Percentiles rank a stretch among this genome's conserved stretches.
phyloP scores from a whole-genome alignment of 2,888 invertebrate species.

The Exocentrus adspersus region DNA sequence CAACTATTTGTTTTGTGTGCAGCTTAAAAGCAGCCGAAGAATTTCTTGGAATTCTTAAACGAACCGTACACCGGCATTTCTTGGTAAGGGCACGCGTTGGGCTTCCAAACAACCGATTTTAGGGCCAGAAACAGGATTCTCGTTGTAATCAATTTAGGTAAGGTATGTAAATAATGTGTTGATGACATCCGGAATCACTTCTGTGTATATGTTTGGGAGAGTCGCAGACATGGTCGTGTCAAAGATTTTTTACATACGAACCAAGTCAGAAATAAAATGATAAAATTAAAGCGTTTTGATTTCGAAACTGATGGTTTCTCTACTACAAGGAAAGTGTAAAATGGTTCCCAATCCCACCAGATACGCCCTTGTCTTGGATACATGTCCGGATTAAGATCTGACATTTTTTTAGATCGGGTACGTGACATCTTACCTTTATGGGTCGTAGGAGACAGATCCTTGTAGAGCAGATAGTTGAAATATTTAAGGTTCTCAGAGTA shows the following conservation, averaged over 20 bases:
- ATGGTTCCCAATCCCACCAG: no score
- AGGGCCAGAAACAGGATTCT: conserved; percentile 5
- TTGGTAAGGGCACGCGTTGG: conserved; percentile 20
- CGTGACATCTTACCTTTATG: conserved; percentile 6
- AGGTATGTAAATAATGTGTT: conserved; percentile 18
- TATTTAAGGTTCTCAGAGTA: no score
- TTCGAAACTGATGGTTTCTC: no score
- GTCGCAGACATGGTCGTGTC: no score
- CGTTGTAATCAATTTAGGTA: conserved; percentile 20
- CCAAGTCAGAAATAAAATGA: no score
- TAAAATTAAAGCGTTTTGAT: no score
- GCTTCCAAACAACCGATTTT: conserved; percentile 1
- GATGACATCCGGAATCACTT: conserved; percentile 26
- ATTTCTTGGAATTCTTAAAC: background rate
- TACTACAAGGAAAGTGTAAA: no score
- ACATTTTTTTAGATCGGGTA: background rate
- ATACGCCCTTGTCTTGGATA: no score
- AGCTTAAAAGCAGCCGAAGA: background rate
- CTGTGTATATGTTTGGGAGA: conserved; percentile 14
- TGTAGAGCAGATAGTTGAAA: no score
- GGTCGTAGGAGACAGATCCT: no score
- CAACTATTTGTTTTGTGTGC: no score
- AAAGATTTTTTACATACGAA: no score
- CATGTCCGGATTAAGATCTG: conserved; percentile 5
- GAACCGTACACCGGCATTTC: conserved; percentile 4